Base-by-base conservation (phyloP, 2,113 vertebrate species). In the Hiodon alosoides region DNA sequence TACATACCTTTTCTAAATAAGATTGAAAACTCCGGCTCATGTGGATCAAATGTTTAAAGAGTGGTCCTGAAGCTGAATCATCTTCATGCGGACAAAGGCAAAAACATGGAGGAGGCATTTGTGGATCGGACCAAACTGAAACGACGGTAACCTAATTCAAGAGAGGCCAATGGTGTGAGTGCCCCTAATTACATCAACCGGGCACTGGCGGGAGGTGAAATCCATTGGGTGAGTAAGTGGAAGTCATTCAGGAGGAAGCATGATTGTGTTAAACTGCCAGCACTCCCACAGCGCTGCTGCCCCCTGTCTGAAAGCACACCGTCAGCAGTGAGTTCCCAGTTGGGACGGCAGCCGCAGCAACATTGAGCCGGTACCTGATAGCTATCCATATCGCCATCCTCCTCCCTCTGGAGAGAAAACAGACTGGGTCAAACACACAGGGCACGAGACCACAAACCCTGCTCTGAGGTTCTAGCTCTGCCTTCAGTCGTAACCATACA, bases 371-470 rank as follows among this genome's bases (percentile, higher is more conserved):
- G 92, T 99, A 99, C 97, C 97, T 98, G 97, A 89, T 99, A 99
- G 96, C 97, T 99, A 99, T 99, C 97, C 96, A 97, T 94, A 94
- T 98, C 97, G 92, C 92, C 90, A 93, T 90, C 95, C 90, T 95
- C 95, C 86, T 84, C 90, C 93, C 93, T 97, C 96, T 98, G 95
- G 91, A 90, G 90, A 96, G 92, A 96, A 96, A 90, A 95, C 83
- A 94, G 86, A 86, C 87, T 83, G 85, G 55, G 47, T 91, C 75
- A 87, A 91, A 93, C 89, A 96, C 81, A 91, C 71, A 89, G 75
- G 70, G 61, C 16, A 57, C 17, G 67, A 17, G 61, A 65, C 50
- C 10, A 54, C 13, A 72, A 75, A 75, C 61, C 5, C n/a, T 3
- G 10, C 17, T 10, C 2, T 48, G 54, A 9, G 67, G 13, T 17